Percentiles rank a stretch among this genome's conserved stretches.
Evolutionary conservation across 2,113 vertebrate species (phyloP).

Genomic region (Triplophysa rosa): DNA sequence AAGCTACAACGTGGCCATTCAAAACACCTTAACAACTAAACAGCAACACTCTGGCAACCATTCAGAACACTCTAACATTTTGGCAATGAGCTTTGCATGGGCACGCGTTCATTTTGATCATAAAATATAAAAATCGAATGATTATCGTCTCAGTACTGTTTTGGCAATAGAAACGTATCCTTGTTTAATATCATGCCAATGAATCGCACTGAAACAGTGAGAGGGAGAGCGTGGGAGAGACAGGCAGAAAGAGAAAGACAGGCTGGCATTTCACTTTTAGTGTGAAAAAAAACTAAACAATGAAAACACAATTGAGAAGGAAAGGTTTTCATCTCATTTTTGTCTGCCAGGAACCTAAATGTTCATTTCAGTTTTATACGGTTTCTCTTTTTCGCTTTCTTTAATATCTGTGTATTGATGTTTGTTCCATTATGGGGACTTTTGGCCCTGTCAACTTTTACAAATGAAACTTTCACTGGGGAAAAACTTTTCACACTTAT

Average conservation of each 20-base stretch:
- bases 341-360: constrained; percentile 19
- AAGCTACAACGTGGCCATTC: too few relatives aligned
- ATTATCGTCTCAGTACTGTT: background rate
- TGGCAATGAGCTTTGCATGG: too few relatives aligned
- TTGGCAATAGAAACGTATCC: background rate
- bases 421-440: too few relatives aligned
- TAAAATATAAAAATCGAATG: too few relatives aligned
- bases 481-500: too few relatives aligned
- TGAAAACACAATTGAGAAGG: background rate
- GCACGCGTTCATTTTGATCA: too few relatives aligned
- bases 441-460: too few relatives aligned
- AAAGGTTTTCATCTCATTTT: background rate
- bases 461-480: too few relatives aligned
- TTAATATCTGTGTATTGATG: too few relatives aligned
- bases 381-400: background rate
- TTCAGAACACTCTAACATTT: too few relatives aligned
- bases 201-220: background rate
- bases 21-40: too few relatives aligned
- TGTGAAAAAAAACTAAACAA: constrained; percentile 4
- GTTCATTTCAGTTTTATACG: constrained; percentile 15
- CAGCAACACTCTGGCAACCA: too few relatives aligned
- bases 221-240: background rate
- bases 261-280: background rate
- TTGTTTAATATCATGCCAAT: background rate
- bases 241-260: background rate